These are phyloP conservation scores for Kryphioiulus occultus DNA, from an alignment of 2,888 invertebrate species.

Conservation along the genomic window DNA sequence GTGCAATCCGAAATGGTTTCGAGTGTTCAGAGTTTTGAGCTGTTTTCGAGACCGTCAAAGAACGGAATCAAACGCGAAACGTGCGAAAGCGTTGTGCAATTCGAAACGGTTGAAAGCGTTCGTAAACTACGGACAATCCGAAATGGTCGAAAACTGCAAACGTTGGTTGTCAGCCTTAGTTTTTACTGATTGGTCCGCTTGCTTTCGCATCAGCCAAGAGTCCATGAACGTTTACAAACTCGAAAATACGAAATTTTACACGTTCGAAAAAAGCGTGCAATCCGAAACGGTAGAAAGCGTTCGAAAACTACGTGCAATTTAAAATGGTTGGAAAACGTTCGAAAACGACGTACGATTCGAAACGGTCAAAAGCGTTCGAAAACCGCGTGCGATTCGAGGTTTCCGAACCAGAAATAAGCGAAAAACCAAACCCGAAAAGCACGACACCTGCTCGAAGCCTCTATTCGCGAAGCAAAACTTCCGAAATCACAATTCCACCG, in stretches of 20 bases:
- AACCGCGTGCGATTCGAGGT: background rate
- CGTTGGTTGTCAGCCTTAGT: background rate
- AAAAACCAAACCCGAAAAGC: no score
- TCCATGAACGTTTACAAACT: background rate
- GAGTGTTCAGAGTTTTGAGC: no score
- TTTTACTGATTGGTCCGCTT: background rate
- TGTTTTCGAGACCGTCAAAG: background rate
- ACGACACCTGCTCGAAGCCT: no score
- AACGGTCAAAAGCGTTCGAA: background rate
- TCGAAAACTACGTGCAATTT: background rate
- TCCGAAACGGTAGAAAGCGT: no score
- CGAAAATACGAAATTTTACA: background rate
- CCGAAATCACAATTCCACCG: background rate
- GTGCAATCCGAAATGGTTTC: background rate
- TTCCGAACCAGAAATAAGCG: no score
- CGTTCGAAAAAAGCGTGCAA: no score
- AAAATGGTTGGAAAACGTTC: background rate
- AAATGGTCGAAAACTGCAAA: no score
- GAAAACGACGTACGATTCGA: background rate
- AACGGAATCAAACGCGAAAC: background rate
- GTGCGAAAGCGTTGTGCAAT: no score
- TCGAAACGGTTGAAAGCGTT: no score
- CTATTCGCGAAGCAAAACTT: no score
- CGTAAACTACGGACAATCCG: background rate
- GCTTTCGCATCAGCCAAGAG: background rate